Evolutionary conservation across 2,113 vertebrate genomes (phyloP), one percentile per base, ranked within the genome.

Genomic region (Platanista minor): DNA sequence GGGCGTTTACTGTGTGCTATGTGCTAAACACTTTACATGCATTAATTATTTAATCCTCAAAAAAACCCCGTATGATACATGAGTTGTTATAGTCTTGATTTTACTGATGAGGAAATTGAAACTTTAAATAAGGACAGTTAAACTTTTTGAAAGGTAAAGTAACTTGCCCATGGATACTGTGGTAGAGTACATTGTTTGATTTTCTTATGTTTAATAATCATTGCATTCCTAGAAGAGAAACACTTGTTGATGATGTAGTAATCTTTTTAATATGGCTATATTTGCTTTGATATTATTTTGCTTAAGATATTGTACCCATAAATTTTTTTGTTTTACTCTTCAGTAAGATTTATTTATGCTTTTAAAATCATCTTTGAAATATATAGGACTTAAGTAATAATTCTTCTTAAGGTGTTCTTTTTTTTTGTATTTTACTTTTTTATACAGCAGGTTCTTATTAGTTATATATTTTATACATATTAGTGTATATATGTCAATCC

Each of bases 321-420:
- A 52, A 17, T 4, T 52, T 52, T 17, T 52, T 31, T 74, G n/a
- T 69, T 83, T 74, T 43, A 59, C 46, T 87, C 78, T 86, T 54
- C 21, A 14, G 36, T 75, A 57, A 87, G 39, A 82, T 49, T 59
- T 75, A 77, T 18, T 90, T 71, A 69, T 25, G 21, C 61, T 95
- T 89, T 93, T 41, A 78, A 93, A 85, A 90, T 62, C 46, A 87
- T 59, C 14, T 59, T 90, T 77, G 87, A 96, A 94, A 84, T 94
- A 18, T 14, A 52, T 0, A 59, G 41, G 29, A 67, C n/a, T 75
- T 77, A 80, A 52, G 6, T 27, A 82, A 72, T 43, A 52, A 91
- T 69, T 80, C n/a, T 62, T 75, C 89, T 83, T 87, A 94, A 97
- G n/a, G 31, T 80, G 29, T 69, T 87, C 61, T 29, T 91, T 96